Evolutionary conservation across 1,140 invertebrate genomes (phyloP).

Genomic region (Vanessa atalanta): DNA sequence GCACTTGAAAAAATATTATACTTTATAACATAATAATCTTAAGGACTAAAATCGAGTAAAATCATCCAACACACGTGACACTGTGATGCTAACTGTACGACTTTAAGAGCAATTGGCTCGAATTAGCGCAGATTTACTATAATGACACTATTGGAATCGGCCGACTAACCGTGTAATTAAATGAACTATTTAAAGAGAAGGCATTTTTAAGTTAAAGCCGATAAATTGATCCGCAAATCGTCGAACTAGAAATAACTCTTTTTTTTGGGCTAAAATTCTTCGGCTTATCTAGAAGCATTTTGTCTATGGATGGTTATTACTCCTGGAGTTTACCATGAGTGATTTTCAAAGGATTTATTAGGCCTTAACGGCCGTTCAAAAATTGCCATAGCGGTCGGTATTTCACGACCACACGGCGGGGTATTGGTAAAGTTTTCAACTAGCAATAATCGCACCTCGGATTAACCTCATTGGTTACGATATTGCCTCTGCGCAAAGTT

Average conservation of each 20-base stretch:
- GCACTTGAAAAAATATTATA: not conserved
- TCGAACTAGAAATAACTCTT: not conserved
- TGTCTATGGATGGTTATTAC: too few relatives aligned
- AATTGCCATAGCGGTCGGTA: slow-evolving; percentile 94
- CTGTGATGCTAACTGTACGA: slow-evolving; percentile 34
- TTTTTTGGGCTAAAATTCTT: too few relatives aligned
- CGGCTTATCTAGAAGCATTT: too few relatives aligned
- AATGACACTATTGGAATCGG: slow-evolving; percentile 45
- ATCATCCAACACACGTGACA: slow-evolving; percentile 13
- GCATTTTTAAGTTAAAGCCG: not conserved
- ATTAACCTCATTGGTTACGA: slow-evolving; percentile 93
- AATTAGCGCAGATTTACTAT: slow-evolving; percentile 61
- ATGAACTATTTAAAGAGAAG: slow-evolving; percentile 25
- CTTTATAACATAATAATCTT: slow-evolving; percentile 16
- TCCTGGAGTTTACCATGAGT: too few relatives aligned
- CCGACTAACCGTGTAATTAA: slow-evolving; percentile 49
- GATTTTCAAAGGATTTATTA: not conserved
- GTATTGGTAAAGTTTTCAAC: slow-evolving; percentile 97
- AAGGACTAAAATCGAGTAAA: slow-evolving; percentile 26
- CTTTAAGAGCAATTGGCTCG: slow-evolving; percentile 49
- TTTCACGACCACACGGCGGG: slow-evolving; percentile 95
- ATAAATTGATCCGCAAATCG: not conserved
- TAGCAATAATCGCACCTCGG: slow-evolving; percentile 94
- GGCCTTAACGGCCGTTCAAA: slow-evolving; percentile 84
- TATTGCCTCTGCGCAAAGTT: slow-evolving; percentile 90